Conservation (phyloP, 1,140 invertebrate species). For the Zaprionus gabonicus region DNA sequence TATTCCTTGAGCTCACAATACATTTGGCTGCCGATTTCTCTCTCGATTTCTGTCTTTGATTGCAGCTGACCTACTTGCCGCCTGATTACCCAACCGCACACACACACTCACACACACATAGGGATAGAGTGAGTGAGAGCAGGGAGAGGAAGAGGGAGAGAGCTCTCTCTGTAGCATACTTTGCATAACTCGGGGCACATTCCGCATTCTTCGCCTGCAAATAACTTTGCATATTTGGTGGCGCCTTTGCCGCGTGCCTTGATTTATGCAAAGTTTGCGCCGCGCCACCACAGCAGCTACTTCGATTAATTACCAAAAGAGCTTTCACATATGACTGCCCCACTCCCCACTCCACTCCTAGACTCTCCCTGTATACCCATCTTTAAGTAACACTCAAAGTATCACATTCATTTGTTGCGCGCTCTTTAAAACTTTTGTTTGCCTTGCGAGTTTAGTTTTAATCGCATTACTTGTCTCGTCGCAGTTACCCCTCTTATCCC, state of each 20-base stretch:
- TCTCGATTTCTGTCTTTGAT: conserved; percentile 70
- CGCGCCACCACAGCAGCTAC: conserved; percentile 11
- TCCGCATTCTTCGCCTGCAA: conserved; percentile 67
- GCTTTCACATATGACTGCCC: conserved; percentile 29
- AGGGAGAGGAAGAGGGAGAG: neutral
- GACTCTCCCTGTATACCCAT: neutral
- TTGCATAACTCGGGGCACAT: conserved; percentile 68
- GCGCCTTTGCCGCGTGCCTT: conserved; percentile 59
- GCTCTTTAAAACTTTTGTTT: conserved; percentile 67
- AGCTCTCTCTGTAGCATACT: conserved; percentile 52
- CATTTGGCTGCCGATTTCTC: conserved; percentile 65
- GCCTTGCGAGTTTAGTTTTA: conserved; percentile 57
- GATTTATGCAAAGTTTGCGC: conserved; percentile 66
- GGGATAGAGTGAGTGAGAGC: neutral
- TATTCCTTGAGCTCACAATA: conserved; percentile 56
- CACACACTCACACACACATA: conserved; percentile 9
- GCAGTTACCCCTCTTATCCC: neutral
- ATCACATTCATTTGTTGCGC: conserved; percentile 65
- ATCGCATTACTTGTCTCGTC: conserved; percentile 60
- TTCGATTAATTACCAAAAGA: conserved; percentile 48
- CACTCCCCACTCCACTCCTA: neutral
- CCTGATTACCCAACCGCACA: conserved; percentile 68
- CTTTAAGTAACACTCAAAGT: conserved; percentile 27
- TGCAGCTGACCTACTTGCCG: conserved; percentile 74
- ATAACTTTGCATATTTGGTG: conserved; percentile 72